A percentile compares a stretch with the other conserved stretches of the same genome.
phyloP scores from a whole-genome alignment of 1,140 invertebrate species.

The Leptonema lineaticorne region DNA sequence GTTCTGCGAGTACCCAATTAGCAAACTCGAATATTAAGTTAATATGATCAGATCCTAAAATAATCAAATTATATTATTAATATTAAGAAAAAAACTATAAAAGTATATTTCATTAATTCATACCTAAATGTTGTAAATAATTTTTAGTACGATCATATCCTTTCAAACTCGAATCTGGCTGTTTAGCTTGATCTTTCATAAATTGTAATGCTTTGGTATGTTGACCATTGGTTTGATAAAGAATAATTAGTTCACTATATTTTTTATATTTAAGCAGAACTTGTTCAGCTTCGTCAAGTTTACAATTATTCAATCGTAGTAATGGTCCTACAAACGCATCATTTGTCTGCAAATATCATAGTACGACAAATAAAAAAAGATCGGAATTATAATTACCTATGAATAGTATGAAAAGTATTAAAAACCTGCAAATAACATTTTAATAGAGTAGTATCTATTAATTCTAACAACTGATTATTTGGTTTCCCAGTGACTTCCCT shows the following conservation, averaged over 20 bases:
- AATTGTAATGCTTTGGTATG: slow-evolving; percentile 91
- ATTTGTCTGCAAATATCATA: slow-evolving; percentile 72
- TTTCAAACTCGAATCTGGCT: slow-evolving; percentile 73
- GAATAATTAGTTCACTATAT: slow-evolving; percentile 90
- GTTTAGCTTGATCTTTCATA: slow-evolving; percentile 76
- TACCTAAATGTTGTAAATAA: slow-evolving; percentile 90
- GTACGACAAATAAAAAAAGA: slow-evolving; percentile 25
- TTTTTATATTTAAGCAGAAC: slow-evolving; percentile 85
- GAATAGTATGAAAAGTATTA: slow-evolving; percentile 18
- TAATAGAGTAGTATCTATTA: slow-evolving; percentile 93
- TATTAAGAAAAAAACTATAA: background rate
- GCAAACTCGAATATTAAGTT: slow-evolving; percentile 93
- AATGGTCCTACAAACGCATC: slow-evolving; percentile 90
- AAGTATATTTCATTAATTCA: slow-evolving; percentile 29
- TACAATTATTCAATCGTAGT: slow-evolving; percentile 91
- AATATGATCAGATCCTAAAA: slow-evolving; percentile 75
- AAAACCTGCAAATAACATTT: slow-evolving; percentile 92
- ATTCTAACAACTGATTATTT: slow-evolving; percentile 71
- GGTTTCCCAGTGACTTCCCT: slow-evolving; percentile 45
- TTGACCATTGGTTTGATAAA: slow-evolving; percentile 91
- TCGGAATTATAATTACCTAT: no score
- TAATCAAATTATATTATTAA: slow-evolving; percentile 35
- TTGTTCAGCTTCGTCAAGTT: slow-evolving; percentile 90
- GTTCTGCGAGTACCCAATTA: slow-evolving; percentile 84
- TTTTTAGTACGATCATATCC: slow-evolving; percentile 83